Evolutionary conservation across 2,113 vertebrate genomes (phyloP).

Genomic region (Rhabdornis inornatus): DNA sequence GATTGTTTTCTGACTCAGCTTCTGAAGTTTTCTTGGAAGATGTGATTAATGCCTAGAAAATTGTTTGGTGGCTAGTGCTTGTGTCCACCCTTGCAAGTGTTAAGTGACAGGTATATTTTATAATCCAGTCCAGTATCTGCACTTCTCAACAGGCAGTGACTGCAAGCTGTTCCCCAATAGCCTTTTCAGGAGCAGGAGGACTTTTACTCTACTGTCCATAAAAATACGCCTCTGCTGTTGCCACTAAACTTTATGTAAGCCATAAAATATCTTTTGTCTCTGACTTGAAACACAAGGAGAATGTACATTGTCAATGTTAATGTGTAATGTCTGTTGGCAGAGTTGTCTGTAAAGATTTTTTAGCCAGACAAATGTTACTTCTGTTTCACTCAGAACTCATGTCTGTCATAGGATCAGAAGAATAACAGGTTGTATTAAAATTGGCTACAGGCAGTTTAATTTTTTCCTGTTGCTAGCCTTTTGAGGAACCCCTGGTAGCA

Average conservation of each 20-base stretch:
- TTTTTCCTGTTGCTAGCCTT: constrained; percentile 38
- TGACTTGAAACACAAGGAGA: constrained; percentile 45
- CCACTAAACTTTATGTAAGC: constrained; percentile 51
- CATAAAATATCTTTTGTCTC: constrained; percentile 51
- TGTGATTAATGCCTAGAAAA: background rate
- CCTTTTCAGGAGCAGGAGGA: constrained; percentile 13
- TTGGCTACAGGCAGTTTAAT: background rate
- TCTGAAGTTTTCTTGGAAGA: background rate
- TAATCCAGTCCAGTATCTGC: background rate
- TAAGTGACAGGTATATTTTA: background rate
- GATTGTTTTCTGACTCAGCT: background rate
- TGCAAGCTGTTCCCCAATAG: background rate
- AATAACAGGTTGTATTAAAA: constrained; percentile 59
- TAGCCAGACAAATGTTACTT: constrained; percentile 59
- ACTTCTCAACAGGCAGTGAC: background rate
- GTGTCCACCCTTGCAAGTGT: background rate
- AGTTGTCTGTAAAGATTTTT: constrained; percentile 53
- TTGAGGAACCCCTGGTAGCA: constrained; percentile 50
- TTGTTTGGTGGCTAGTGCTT: background rate
- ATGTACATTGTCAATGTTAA: constrained; percentile 49
- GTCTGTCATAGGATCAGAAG: constrained; percentile 37
- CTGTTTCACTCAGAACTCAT: constrained; percentile 37
- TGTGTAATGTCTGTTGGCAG: constrained; percentile 55
- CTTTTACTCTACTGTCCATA: constrained; percentile 45
- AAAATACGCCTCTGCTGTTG: constrained; percentile 42